phyloP scores from a whole-genome alignment of 1,140 invertebrate genomes.

The Drosophila ogumai region DNA sequence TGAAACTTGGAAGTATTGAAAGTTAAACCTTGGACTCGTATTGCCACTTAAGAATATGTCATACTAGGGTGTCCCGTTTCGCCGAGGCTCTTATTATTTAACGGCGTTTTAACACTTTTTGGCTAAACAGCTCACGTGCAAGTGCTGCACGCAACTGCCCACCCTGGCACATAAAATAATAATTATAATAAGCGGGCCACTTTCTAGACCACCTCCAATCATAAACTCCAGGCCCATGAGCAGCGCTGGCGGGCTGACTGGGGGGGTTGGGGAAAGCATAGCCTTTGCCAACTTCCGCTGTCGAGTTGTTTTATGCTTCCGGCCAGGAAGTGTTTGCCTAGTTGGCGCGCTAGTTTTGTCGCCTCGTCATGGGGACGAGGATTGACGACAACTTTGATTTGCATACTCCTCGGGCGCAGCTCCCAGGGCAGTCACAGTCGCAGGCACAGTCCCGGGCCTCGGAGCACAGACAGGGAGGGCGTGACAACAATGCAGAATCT shows the following conservation, averaged over 20 bases:
- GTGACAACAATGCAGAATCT: constrained; percentile 80
- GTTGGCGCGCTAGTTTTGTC: constrained; percentile 82
- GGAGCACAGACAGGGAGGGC: constrained; percentile 29
- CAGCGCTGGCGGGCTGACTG: not conserved
- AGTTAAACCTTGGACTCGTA: too few relatives aligned
- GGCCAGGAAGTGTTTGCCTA: constrained; percentile 82
- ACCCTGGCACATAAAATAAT: constrained; percentile 62
- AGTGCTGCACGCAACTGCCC: constrained; percentile 54
- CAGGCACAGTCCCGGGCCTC: constrained; percentile 6
- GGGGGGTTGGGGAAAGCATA: constrained; percentile 11
- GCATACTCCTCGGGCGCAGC: constrained; percentile 58
- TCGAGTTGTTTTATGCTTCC: constrained; percentile 84
- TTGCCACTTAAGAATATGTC: too few relatives aligned
- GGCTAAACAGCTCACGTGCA: constrained; percentile 81
- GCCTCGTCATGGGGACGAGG: constrained; percentile 55
- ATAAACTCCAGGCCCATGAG: constrained; percentile 41
- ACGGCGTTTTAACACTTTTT: constrained; percentile 78
- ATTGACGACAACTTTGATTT: constrained; percentile 74
- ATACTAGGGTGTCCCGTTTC: constrained; percentile 20
- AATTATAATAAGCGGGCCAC: constrained; percentile 70
- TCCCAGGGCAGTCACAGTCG: constrained; percentile 2
- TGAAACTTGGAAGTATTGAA: not conserved
- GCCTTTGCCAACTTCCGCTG: constrained; percentile 75
- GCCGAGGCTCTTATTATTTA: constrained; percentile 37
- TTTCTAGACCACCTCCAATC: constrained; percentile 58